Percentiles rank a stretch among this genome's conserved stretches.
phyloP scores from a whole-genome alignment of 1,140 invertebrate species.

The Cydia fagiglandana region DNA sequence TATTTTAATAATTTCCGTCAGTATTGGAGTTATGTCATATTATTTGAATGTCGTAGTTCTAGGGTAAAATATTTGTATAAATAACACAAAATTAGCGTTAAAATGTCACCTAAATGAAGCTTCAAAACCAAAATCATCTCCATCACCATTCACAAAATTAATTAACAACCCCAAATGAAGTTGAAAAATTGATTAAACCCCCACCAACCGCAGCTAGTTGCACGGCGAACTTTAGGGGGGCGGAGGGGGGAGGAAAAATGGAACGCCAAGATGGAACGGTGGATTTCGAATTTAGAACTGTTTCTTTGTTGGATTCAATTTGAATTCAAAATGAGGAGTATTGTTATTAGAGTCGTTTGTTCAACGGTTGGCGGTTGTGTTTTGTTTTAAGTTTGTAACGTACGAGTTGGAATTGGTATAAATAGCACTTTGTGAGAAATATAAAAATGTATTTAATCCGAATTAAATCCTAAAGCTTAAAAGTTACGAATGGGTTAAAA shows the following conservation, averaged over 20 bases:
- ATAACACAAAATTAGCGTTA: too few relatives aligned
- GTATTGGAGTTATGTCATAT: too few relatives aligned
- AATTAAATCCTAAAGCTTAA: too few relatives aligned
- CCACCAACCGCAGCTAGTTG: constrained; percentile 53
- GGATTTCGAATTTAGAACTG: constrained; percentile 62
- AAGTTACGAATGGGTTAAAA: too few relatives aligned
- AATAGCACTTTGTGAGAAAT: too few relatives aligned
- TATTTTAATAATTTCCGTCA: too few relatives aligned
- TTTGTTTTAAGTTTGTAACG: constrained; percentile 6
- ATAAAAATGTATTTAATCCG: too few relatives aligned
- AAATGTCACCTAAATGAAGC: background rate
- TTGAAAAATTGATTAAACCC: constrained; percentile 76
- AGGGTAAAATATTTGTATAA: too few relatives aligned
- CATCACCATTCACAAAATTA: constrained; percentile 49
- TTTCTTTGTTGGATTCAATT: constrained; percentile 43
- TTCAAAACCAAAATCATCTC: constrained; percentile 10
- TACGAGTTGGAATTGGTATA: background rate
- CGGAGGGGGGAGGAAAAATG: constrained; percentile 58
- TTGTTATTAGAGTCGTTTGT: constrained; percentile 17
- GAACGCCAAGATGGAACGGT: constrained; percentile 66
- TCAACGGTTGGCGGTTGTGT: background rate
- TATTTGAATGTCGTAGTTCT: too few relatives aligned
- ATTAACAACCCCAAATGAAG: constrained; percentile 63
- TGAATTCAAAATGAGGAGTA: constrained; percentile 34
- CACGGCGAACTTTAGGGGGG: constrained; percentile 35